These are phyloP conservation scores for Labrus mixtus DNA, from an alignment of 2,113 vertebrate genomes.

Conservation along the genomic window DNA sequence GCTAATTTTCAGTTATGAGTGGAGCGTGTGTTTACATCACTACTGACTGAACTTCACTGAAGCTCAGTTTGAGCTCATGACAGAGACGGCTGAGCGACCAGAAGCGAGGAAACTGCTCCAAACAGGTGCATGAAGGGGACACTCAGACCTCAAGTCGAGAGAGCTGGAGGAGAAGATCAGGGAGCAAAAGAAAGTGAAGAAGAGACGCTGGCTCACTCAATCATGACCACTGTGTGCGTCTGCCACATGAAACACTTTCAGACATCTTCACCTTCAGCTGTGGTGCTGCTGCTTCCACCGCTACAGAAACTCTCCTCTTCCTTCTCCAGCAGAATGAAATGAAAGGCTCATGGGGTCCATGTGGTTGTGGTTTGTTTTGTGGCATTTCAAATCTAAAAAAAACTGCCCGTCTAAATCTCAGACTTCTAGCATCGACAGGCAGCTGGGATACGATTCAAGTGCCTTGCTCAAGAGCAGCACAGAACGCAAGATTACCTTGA, in stretches of 20 bases:
- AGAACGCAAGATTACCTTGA: too few relatives aligned
- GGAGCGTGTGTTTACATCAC: too few relatives aligned
- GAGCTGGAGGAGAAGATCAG: slow-evolving; percentile 25
- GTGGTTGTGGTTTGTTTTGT: slow-evolving; percentile 2
- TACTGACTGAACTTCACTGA: not conserved
- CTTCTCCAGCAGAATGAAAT: not conserved
- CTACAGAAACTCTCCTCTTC: slow-evolving; percentile 16
- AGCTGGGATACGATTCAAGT: too few relatives aligned
- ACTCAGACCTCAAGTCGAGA: slow-evolving; percentile 6
- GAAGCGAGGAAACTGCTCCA: not conserved
- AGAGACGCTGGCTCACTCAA: slow-evolving; percentile 33
- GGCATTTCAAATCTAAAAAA: slow-evolving; percentile 38
- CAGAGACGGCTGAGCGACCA: not conserved
- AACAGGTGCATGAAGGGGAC: slow-evolving; percentile 13
- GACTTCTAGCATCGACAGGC: slow-evolving; percentile 5
- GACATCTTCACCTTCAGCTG: slow-evolving; percentile 20
- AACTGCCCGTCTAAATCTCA: not conserved
- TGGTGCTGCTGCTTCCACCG: slow-evolving; percentile 17
- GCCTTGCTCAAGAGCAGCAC: too few relatives aligned
- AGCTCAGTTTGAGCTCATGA: not conserved
- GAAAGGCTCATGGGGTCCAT: not conserved
- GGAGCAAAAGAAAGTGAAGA: slow-evolving; percentile 29
- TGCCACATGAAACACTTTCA: slow-evolving; percentile 54
- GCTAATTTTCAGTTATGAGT: too few relatives aligned
- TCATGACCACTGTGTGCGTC: slow-evolving; percentile 54